Percentiles rank a stretch among this genome's conserved stretches.
phyloP scores from a whole-genome alignment of 2,113 vertebrate species.

The Cryptoleucopteryx plumbea region DNA sequence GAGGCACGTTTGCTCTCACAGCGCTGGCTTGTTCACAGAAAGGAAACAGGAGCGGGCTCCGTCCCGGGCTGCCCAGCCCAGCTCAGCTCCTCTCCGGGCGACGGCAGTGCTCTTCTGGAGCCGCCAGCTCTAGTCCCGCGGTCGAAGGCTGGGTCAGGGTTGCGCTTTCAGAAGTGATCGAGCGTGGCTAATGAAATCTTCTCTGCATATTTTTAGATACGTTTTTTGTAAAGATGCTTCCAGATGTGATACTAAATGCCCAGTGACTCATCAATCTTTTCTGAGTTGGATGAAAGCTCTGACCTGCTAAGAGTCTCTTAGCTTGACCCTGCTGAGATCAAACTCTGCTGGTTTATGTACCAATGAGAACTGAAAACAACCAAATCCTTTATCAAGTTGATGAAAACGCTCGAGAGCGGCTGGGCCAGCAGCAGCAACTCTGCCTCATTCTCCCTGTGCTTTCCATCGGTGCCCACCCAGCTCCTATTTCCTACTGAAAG shows the following conservation, averaged over 20 bases:
- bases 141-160: fast-evolving
- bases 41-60: fast-evolving
- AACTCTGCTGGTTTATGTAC: background rate
- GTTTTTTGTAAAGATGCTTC: background rate
- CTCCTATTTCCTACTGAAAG: background rate
- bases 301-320: background rate
- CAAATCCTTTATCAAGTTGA: background rate
- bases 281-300: background rate
- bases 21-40: background rate
- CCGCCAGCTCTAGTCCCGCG: background rate
- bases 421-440: background rate
- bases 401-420: fast-evolving
- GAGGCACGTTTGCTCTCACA: fast-evolving
- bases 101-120: background rate
- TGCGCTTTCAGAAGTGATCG: background rate
- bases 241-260: background rate
- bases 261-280: background rate
- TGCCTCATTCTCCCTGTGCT: background rate
- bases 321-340: background rate
- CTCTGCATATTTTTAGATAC: fast-evolving
- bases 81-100: fast-evolving
- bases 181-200: fast-evolving
- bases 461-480: background rate
- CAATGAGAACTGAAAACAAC: background rate
- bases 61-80: fast-evolving